Conservation (phyloP, 1,140 invertebrate species). For the Leptinotarsa defecta region DNA sequence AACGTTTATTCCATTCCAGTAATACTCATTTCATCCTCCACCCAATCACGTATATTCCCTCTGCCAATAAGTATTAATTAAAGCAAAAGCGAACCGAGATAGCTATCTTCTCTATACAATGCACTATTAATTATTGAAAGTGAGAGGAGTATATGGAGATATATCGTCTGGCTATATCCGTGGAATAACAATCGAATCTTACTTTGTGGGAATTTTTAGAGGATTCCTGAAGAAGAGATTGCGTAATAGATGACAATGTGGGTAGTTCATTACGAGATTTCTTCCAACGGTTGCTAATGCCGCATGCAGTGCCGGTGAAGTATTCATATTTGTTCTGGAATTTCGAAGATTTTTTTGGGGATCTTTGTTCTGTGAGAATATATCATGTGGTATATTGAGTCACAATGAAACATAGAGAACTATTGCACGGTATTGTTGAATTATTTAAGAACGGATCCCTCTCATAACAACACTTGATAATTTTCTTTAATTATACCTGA, state of each 20-base stretch:
- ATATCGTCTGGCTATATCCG: background rate
- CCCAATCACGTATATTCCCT: slow-evolving; percentile 4
- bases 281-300: background rate
- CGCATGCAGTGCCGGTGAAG: no score
- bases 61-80: slow-evolving; percentile 3
- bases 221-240: background rate
- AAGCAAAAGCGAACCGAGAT: slow-evolving; percentile 5
- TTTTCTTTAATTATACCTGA: no score
- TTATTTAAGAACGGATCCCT: no score
- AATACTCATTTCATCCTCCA: background rate
- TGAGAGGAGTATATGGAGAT: slow-evolving; percentile 1
- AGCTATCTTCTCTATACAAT: slow-evolving; percentile 4
- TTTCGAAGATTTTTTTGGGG: no score
- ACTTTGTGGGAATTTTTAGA: background rate
- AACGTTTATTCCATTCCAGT: background rate
- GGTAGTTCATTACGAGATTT: background rate
- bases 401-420: no score
- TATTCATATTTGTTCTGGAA: no score
- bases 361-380: no score
- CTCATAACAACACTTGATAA: no score
- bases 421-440: no score
- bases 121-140: slow-evolving; percentile 6
- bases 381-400: no score
- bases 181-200: slow-evolving; percentile 6
- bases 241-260: background rate